Base-by-base conservation (phyloP, 2,113 vertebrate genomes). In the Atlantisia rogersi region DNA sequence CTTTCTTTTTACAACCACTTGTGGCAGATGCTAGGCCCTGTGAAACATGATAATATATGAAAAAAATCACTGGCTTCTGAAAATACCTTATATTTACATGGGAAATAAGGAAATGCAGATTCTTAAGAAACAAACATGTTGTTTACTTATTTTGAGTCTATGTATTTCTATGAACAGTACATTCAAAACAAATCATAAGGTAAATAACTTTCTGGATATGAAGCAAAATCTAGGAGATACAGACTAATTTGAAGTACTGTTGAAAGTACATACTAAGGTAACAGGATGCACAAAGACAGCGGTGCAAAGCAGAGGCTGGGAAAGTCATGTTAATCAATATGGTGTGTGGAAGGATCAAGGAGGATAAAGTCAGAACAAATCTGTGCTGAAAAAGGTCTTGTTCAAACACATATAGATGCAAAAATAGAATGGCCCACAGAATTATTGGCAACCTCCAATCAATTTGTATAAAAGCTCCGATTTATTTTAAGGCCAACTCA, bases 331-430 rank as follows among this genome's bases (percentile, higher is more conserved):
- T 86, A 77, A 94, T 92, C 85, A 90, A 90, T 93, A 67, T 1
- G 48, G 79, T 81, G 19, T 90, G 71, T 46, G 26, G 52, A 93
- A 88, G 75, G 76, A 94, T 96, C 82, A 92, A 90, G 87, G 6
- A 92, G 85, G 82, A 95, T 93, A 83, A 95, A 92, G 42, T 76
- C 52, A 68, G 59, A 95, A 59, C 14, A 95, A 83, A 78, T 22
- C 64, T 63, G 15, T 80, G 16, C 56, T 83, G 64, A 48, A 65
- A 77, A 88, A 75, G 32, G 53, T 90, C 56, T 80, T 84, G 74
- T 35, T 92, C 68, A 96, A 95, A 92, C 80, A 88, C 19, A 44
- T 74, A 60, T 12, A 81, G 24, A 18, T 77, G 32, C 37, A 88
- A 93, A 96, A 93, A 53, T 48, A 86, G 71, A 92, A 94, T 9